Evolutionary conservation across 2,888 invertebrate genomes (phyloP).

Genomic region (Lycaena phlaeas): DNA sequence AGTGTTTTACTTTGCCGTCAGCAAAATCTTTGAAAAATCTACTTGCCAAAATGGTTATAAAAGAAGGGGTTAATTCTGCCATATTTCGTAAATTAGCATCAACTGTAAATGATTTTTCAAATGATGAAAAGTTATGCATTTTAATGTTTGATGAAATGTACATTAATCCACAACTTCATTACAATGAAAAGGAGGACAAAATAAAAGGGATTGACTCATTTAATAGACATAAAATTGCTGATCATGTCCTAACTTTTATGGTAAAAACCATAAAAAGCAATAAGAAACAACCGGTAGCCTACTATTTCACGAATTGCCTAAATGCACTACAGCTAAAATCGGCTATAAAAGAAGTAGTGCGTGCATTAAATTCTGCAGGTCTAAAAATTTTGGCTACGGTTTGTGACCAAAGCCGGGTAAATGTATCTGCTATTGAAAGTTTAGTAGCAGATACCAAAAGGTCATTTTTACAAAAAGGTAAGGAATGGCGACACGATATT

Average conservation of each 20-base stretch:
- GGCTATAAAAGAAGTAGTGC: slow-evolving; percentile 12
- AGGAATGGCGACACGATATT: too few species aligned
- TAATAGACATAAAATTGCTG: slow-evolving; percentile 5
- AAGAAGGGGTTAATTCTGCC: background rate
- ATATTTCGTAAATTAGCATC: slow-evolving; percentile 7
- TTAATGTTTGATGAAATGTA: slow-evolving; percentile 19
- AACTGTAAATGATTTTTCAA: background rate
- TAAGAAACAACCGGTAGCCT: slow-evolving; percentile 17
- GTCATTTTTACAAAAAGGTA: too few species aligned
- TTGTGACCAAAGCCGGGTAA: too few species aligned
- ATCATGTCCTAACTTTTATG: slow-evolving; percentile 17
- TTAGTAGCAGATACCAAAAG: too few species aligned
- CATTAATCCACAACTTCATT: slow-evolving; percentile 13
- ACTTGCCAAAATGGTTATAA: background rate
- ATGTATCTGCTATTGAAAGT: too few species aligned
- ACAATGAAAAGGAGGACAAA: slow-evolving; percentile 7
- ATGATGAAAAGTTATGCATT: slow-evolving; percentile 9
- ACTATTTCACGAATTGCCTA: slow-evolving; percentile 14
- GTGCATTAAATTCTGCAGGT: too few species aligned
- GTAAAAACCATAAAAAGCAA: slow-evolving; percentile 12
- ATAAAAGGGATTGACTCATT: slow-evolving; percentile 6
- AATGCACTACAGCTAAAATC: slow-evolving; percentile 7
- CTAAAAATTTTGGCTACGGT: too few species aligned
- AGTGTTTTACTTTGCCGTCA: slow-evolving; percentile 5
- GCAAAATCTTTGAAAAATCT: background rate